Evolutionary conservation across 2,797 vertebrate genomes (phyloP).

Genomic region (Furcifer pardalis): DNA sequence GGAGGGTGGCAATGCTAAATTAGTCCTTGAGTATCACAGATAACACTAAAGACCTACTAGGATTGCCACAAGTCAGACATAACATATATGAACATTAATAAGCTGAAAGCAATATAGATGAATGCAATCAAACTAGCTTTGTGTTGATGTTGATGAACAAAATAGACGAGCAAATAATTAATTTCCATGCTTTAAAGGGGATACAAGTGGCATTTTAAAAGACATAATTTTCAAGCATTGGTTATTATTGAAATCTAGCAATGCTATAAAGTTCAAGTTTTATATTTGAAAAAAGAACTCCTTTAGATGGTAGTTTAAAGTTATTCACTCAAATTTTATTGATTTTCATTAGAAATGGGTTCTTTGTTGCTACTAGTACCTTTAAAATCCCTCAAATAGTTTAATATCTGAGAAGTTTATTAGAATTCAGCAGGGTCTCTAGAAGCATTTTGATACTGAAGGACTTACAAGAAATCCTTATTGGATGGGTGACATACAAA

Average conservation of each 20-base stretch:
- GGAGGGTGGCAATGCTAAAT: too few relatives aligned
- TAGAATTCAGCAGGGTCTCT: background rate
- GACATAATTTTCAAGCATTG: background rate
- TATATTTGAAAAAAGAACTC: background rate
- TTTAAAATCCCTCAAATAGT: background rate
- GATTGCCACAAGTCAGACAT: too few relatives aligned
- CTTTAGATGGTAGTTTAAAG: background rate
- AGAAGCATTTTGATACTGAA: background rate
- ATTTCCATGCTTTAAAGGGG: background rate
- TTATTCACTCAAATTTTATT: slow-evolving; percentile 27
- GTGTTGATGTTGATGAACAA: slow-evolving; percentile 5
- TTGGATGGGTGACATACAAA: background rate
- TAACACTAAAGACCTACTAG: too few relatives aligned
- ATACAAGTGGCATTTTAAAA: slow-evolving; percentile 30
- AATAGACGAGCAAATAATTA: slow-evolving; percentile 20
- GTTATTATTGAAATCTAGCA: slow-evolving; percentile 4
- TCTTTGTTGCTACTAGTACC: background rate
- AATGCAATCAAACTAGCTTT: background rate
- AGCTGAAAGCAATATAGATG: background rate
- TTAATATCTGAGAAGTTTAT: background rate
- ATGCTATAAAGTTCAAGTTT: background rate
- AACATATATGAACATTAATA: fast-evolving
- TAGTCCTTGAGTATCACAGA: too few relatives aligned
- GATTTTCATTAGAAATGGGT: background rate
- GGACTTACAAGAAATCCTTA: background rate